phyloP scores from a whole-genome alignment of 1,140 invertebrate species.

The Drosophila arizonae region DNA sequence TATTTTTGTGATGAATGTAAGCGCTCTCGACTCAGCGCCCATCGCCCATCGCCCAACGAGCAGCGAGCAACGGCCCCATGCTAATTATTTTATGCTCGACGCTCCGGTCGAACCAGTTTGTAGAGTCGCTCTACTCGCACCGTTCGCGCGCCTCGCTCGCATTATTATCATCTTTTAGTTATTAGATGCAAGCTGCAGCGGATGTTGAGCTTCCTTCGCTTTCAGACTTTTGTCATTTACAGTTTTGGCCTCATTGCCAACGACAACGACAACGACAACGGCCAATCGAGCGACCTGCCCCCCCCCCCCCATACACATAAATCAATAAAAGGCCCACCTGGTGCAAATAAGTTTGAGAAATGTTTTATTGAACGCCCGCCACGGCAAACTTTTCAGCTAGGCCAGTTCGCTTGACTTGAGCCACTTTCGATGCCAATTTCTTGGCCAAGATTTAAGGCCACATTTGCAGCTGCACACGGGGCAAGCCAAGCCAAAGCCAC shows the following conservation, averaged over 20 bases:
- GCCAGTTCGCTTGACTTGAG: slow-evolving; percentile 21
- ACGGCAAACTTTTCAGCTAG: slow-evolving; percentile 21
- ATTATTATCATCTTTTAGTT: slow-evolving; percentile 70
- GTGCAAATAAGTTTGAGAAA: slow-evolving; percentile 75
- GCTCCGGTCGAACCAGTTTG: slow-evolving; percentile 53
- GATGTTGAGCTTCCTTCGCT: slow-evolving; percentile 72
- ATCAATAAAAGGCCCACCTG: slow-evolving; percentile 78
- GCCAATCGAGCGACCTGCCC: background rate
- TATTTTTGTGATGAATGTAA: slow-evolving; percentile 64
- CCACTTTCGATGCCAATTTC: slow-evolving; percentile 46
- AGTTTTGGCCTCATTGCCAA: slow-evolving; percentile 50
- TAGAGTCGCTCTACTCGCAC: background rate
- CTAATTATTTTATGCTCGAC: slow-evolving; percentile 32
- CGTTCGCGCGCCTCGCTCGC: slow-evolving; percentile 23
- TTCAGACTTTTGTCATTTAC: slow-evolving; percentile 72
- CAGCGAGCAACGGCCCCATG: slow-evolving; percentile 28
- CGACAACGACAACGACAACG: background rate
- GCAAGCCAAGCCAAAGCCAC: background rate
- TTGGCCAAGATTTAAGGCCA: slow-evolving; percentile 46
- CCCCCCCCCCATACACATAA: slow-evolving; percentile 45
- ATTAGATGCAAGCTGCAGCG: slow-evolving; percentile 80
- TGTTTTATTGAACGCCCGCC: slow-evolving; percentile 67
- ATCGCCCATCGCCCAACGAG: background rate
- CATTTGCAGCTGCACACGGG: slow-evolving; percentile 6
- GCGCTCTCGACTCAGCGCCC: slow-evolving; percentile 34